Conservation (phyloP, 2,888 invertebrate species). For the Napeogenes inachia region DNA sequence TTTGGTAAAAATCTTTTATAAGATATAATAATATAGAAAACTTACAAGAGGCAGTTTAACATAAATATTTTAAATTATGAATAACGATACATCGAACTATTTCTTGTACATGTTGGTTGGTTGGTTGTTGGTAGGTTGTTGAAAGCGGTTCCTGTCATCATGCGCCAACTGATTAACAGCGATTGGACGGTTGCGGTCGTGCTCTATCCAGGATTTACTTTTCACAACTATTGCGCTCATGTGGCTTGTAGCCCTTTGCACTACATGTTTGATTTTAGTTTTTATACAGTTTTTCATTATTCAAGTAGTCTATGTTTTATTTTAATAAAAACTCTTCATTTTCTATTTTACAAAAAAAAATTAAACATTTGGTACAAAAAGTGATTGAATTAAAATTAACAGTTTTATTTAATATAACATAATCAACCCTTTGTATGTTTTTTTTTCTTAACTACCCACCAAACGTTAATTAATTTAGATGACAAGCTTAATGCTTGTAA, state of each 20-base stretch:
- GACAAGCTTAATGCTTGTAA: conserved; percentile 56
- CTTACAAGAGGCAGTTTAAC: no score
- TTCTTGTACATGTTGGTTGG: background rate
- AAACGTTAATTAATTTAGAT: conserved; percentile 59
- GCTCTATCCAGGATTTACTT: conserved; percentile 12
- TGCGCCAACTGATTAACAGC: conserved; percentile 27
- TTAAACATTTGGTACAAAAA: no score
- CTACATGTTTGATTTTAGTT: background rate
- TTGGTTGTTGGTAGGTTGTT: background rate
- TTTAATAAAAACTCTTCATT: no score
- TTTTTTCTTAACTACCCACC: conserved; percentile 6
- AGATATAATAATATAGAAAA: no score
- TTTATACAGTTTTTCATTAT: no score
- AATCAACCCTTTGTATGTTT: conserved; percentile 1
- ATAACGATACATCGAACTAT: background rate
- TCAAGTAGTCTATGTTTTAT: no score
- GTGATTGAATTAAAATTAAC: no score
- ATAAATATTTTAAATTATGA: background rate
- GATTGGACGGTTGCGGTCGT: conserved; percentile 21
- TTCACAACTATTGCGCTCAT: background rate
- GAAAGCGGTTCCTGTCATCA: conserved; percentile 17
- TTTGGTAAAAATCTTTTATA: no score
- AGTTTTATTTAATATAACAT: no score
- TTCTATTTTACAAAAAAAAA: no score
- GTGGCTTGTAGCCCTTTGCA: background rate